These are phyloP conservation scores for Drosophila sechellia DNA, from an alignment of 1,140 invertebrate genomes.

Conservation along the genomic window DNA sequence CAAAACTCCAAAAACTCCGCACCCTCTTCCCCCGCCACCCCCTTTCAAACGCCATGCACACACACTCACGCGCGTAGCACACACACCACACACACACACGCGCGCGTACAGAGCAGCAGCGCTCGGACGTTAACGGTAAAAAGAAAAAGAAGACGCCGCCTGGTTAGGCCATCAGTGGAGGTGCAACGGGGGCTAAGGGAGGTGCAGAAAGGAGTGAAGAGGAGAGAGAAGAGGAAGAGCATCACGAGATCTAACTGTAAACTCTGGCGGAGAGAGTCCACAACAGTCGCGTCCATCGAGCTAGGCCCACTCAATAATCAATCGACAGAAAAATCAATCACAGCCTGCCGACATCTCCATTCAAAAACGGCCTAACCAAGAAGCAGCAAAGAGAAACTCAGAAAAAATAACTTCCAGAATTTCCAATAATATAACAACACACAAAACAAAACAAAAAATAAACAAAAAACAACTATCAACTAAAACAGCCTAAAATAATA, in stretches of 20 bases:
- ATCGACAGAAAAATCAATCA: slow-evolving; percentile 29
- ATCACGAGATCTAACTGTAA: slow-evolving; percentile 9
- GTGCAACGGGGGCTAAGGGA: slow-evolving; percentile 65
- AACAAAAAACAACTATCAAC: slow-evolving; percentile 17
- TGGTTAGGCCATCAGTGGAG: slow-evolving; percentile 80
- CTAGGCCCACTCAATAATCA: slow-evolving; percentile 19
- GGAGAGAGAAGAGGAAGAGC: slow-evolving; percentile 6
- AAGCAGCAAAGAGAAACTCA: slow-evolving; percentile 8
- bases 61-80: slow-evolving; percentile 38
- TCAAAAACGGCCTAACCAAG: slow-evolving; percentile 54
- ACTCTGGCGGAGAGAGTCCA: slow-evolving; percentile 18
- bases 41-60: slow-evolving; percentile 60
- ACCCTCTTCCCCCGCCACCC: slow-evolving; percentile 40
- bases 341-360: slow-evolving; percentile 64
- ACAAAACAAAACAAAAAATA: no score
- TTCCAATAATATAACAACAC: neutral
- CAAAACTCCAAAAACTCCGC: slow-evolving; percentile 34
- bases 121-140: slow-evolving; percentile 37
- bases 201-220: slow-evolving; percentile 1
- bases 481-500: slow-evolving; percentile 32
- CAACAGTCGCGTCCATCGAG: slow-evolving; percentile 43
- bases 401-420: slow-evolving; percentile 9
- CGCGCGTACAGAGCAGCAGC: slow-evolving; percentile 7
- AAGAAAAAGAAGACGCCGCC: slow-evolving; percentile 48
- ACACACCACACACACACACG: slow-evolving; percentile 25